These are phyloP conservation scores for Lethocerus indicus DNA, from an alignment of 1,140 invertebrate species.

Conservation along the genomic window DNA sequence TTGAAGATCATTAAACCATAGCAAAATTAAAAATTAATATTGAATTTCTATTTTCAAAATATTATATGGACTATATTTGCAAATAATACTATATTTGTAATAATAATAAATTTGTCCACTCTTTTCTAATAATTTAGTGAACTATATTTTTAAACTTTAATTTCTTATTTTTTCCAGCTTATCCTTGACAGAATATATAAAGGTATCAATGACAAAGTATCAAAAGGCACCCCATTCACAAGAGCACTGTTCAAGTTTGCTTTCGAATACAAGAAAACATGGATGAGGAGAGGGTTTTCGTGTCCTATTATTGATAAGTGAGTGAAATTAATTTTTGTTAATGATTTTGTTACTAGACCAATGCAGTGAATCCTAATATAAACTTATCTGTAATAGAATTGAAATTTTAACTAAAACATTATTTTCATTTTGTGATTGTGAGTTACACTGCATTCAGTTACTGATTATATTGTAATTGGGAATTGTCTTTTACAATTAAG, in stretches of 20 bases:
- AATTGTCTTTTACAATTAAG: no score
- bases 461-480: no score
- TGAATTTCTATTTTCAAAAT: not conserved
- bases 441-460: no score
- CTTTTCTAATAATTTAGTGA: not conserved
- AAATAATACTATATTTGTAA: not conserved
- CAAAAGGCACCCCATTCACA: slow-evolving; percentile 50
- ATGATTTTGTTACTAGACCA: no score
- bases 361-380: no score
- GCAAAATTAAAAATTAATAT: not conserved
- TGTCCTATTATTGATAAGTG: slow-evolving; percentile 63
- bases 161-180: slow-evolving; percentile 40
- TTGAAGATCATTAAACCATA: not conserved
- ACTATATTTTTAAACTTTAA: not conserved
- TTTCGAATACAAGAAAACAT: slow-evolving; percentile 77
- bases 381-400: no score
- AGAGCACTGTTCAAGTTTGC: slow-evolving; percentile 79
- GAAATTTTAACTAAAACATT: not conserved
- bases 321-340: slow-evolving; percentile 11
- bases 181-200: slow-evolving; percentile 93
- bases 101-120: not conserved
- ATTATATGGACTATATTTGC: not conserved
- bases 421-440: no score
- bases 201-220: slow-evolving; percentile 82
- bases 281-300: slow-evolving; percentile 65